Evolutionary conservation across 1,140 invertebrate species (phyloP), one percentile per base, ranked within the genome.

Genomic region (Calosoma granatense): DNA sequence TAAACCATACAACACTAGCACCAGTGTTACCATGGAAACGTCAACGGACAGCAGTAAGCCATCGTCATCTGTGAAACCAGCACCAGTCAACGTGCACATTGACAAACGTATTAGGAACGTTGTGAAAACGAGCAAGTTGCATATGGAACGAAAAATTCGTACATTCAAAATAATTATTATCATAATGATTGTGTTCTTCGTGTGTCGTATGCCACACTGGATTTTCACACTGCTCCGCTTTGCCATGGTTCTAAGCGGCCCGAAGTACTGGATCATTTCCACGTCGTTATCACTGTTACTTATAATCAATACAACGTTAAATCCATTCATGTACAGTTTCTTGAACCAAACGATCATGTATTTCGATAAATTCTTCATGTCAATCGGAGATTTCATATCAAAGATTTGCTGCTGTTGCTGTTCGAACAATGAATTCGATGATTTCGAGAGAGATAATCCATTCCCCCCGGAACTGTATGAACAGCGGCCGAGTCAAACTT

Each of bases 261-360:
- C 67, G 60, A n/a, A n/a, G n/a, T n/a, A n/a, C n/a, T n/a, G n/a
- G n/a, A 65, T 78, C 26, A 59, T 79, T 2, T 71, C 75, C 59
- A 75, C 73, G 51, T 54, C 63, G 2, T 71, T 79, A 6, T 73
- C 72, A 2, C 63, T 73, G 2, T 59, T 82, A 4, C 74, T 74
- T 19, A 59, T 80, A 3, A 39, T 75, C 1, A 79, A 76, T 53
- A 76, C 76, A 20, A 71, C 72, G 1, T 21, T 81, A 1, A 78
- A 82, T 71, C 79, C 79, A 1, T 71, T 81, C 22, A 64, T 81
- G 1, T 82, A 81, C 57, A 74, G 76, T 0, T 81, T 78, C 60
- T 64, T 81, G 1, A 72, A 75, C 17, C 70, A 76, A 57, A 75
- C 78, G 4, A 65, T 80, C 21, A 56, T 56, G 1, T 51, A 61